These are phyloP conservation scores for Phaetusa simplex DNA, from an alignment of 2,113 vertebrate species.

Conservation along the genomic window DNA sequence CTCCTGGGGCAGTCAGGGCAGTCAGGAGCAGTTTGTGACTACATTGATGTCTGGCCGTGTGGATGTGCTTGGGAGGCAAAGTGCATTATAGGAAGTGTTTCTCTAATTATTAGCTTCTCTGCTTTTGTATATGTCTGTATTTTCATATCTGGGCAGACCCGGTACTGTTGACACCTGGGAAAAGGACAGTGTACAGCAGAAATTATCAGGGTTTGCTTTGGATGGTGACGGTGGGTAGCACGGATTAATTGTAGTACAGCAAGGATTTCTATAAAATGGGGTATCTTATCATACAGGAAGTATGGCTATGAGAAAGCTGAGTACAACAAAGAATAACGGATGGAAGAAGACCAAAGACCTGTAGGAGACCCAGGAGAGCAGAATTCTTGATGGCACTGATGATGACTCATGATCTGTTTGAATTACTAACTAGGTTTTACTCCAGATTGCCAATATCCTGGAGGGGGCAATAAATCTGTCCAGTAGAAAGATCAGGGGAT, in stretches of 20 bases:
- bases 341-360: not conserved
- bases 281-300: not conserved
- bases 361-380: not conserved
- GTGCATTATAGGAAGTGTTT: not conserved
- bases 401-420: not conserved
- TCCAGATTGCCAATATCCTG: not conserved
- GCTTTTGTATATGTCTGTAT: not conserved
- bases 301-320: not conserved
- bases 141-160: not conserved
- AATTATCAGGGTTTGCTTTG: not conserved
- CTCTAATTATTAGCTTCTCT: not conserved
- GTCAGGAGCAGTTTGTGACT: not conserved
- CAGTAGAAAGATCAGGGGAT: not conserved
- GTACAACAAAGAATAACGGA: not conserved
- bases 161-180: not conserved
- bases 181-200: not conserved
- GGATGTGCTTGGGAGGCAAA: not conserved
- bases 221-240: not conserved
- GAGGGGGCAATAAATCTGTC: not conserved
- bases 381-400: not conserved
- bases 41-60: not conserved
- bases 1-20: not conserved
- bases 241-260: not conserved
- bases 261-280: not conserved
- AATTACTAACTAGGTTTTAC: not conserved